A percentile compares a stretch with the other conserved stretches of the same genome.
These are phyloP conservation scores for Saturnia pavonia DNA, from an alignment of 2,888 invertebrate species.

Conservation along the genomic window DNA sequence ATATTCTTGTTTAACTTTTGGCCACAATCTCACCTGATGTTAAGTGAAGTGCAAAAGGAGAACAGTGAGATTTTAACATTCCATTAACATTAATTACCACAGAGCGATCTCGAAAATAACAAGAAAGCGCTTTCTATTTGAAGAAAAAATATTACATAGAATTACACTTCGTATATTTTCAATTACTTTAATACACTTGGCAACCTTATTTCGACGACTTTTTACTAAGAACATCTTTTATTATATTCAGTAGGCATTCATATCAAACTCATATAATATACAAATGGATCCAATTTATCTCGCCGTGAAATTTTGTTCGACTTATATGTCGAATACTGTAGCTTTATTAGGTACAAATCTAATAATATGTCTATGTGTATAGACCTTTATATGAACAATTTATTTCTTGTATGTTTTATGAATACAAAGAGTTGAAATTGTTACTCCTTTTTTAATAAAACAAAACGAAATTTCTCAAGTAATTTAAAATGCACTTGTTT, in stretches of 20 bases:
- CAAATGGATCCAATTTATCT: conserved; percentile 18
- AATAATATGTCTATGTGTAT: not conserved
- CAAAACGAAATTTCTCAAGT: no score
- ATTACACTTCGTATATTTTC: conserved; percentile 11
- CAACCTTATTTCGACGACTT: not conserved
- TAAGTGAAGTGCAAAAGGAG: no score
- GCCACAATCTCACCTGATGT: no score
- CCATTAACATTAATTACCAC: no score
- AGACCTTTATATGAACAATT: not conserved
- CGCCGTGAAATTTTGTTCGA: conserved; percentile 14
- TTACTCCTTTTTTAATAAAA: no score
- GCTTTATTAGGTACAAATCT: not conserved
- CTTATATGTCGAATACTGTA: not conserved
- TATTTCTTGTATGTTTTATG: not conserved
- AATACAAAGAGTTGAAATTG: not conserved
- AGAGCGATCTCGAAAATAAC: not conserved
- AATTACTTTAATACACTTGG: not conserved
- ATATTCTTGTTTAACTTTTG: no score
- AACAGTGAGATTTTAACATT: no score
- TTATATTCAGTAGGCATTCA: conserved; percentile 17
- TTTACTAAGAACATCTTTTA: conserved; percentile 14
- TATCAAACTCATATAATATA: conserved; percentile 8
- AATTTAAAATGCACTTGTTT: no score
- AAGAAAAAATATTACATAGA: not conserved
- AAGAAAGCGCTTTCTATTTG: not conserved